phyloP scores from a whole-genome alignment of 2,888 invertebrate genomes.

The Aspidapion aeneum region DNA sequence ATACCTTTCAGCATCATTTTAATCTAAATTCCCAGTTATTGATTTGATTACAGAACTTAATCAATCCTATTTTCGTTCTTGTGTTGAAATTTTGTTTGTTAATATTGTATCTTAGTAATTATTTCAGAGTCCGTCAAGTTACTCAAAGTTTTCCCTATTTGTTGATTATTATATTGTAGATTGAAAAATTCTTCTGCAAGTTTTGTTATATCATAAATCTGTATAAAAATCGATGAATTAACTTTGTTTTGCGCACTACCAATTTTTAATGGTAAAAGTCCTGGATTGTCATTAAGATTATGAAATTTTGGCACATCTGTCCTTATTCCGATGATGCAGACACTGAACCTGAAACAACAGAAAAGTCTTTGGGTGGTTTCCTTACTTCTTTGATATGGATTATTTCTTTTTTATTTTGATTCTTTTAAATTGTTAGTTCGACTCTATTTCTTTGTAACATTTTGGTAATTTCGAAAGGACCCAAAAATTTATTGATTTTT shows the following conservation, averaged over 20 bases:
- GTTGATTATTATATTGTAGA: background rate
- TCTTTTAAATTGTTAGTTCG: no score
- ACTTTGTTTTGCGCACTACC: no score
- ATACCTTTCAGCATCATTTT: constrained; percentile 18
- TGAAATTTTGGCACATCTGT: constrained; percentile 6
- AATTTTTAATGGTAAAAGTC: no score
- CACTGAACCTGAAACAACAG: background rate
- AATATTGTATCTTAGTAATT: constrained; percentile 3
- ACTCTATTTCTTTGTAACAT: no score
- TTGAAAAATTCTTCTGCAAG: no score
- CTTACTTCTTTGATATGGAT: background rate
- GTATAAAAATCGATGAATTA: no score
- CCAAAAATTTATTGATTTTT: constrained; percentile 12
- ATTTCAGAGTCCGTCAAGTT: background rate
- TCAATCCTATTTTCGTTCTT: constrained; percentile 18
- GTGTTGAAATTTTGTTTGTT: constrained; percentile 9
- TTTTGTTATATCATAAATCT: no score
- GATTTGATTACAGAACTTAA: constrained; percentile 20
- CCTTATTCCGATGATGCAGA: no score
- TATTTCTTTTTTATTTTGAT: no score
- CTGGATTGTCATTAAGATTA: constrained; percentile 2
- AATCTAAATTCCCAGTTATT: constrained; percentile 18
- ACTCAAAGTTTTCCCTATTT: background rate
- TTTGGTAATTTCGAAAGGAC: constrained; percentile 8
- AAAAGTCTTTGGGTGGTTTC: background rate